Evolutionary conservation across 2,113 vertebrate species (phyloP).

Genomic region (Tapirus terrestris): DNA sequence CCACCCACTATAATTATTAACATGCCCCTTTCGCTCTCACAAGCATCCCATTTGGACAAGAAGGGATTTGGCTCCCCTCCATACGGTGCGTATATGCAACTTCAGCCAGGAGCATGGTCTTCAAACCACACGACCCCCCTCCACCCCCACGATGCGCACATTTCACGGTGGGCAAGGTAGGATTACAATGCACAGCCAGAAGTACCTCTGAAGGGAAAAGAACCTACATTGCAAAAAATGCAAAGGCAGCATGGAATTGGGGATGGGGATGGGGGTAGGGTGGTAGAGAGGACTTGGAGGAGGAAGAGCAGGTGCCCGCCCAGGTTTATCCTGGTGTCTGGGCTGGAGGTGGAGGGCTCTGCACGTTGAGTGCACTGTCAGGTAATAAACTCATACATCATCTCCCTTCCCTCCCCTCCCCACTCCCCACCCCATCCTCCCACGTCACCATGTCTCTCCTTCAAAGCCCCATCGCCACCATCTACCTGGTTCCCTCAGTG

Average conservation of each 20-base stretch:
- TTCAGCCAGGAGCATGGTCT: neutral
- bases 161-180: no score
- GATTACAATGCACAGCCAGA: neutral
- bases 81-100: fast-evolving
- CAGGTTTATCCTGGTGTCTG: fast-evolving
- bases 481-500: neutral
- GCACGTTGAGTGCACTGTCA: fast-evolving
- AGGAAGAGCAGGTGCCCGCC: neutral
- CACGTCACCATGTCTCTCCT: neutral
- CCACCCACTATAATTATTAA: neutral
- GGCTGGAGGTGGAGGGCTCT: neutral
- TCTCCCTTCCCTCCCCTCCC: neutral
- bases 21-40: neutral
- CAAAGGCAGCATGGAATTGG: neutral
- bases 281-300: no score
- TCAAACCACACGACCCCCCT: neutral
- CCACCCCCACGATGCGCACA: fast-evolving
- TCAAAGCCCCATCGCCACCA: neutral
- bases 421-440: neutral
- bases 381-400: no score
- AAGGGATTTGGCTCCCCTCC: fast-evolving
- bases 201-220: neutral
- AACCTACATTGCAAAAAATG: neutral
- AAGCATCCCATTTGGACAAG: neutral
- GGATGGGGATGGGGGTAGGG: no score